Conservation (phyloP, 1,140 invertebrate genomes). For the Pygmarrhopalites habei region DNA sequence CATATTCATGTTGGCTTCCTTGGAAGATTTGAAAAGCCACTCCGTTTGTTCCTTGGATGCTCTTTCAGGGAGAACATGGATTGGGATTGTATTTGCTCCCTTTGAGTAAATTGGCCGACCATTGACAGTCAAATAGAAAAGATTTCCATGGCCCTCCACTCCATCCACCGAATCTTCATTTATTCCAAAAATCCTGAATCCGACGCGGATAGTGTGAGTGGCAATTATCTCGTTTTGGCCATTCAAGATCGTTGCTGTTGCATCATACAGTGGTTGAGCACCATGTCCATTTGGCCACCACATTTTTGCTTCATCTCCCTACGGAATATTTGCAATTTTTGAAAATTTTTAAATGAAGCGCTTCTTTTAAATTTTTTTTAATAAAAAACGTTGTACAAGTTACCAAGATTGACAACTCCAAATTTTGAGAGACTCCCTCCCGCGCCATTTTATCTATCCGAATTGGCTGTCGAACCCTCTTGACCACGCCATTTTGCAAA, state of each 20-base stretch:
- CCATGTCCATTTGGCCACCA: constrained; percentile 38
- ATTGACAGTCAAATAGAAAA: constrained; percentile 87
- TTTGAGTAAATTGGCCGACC: constrained; percentile 85
- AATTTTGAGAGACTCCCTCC: too few relatives aligned
- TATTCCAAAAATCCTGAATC: constrained; percentile 79
- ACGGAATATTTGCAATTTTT: too few relatives aligned
- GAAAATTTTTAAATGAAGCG: too few relatives aligned
- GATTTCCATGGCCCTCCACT: constrained; percentile 55
- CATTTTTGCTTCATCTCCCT: constrained; percentile 21
- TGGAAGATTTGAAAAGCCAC: constrained; percentile 61
- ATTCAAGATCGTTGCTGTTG: constrained; percentile 16
- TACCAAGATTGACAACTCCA: too few relatives aligned
- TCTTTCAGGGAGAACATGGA: constrained; percentile 74
- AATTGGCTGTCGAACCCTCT: too few relatives aligned
- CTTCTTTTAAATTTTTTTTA: too few relatives aligned
- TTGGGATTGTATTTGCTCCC: constrained; percentile 92
- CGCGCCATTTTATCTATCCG: too few relatives aligned
- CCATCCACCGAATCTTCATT: constrained; percentile 59
- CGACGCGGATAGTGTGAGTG: constrained; percentile 54
- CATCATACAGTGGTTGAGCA: constrained; percentile 2
- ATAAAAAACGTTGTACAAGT: too few relatives aligned
- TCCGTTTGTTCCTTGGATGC: constrained; percentile 49
- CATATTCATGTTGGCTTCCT: constrained; percentile 83
- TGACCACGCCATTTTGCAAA: too few relatives aligned
- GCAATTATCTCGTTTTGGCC: background rate